These are phyloP conservation scores for Phragmatobia fuliginosa DNA, from an alignment of 2,888 invertebrate genomes.

Conservation along the genomic window DNA sequence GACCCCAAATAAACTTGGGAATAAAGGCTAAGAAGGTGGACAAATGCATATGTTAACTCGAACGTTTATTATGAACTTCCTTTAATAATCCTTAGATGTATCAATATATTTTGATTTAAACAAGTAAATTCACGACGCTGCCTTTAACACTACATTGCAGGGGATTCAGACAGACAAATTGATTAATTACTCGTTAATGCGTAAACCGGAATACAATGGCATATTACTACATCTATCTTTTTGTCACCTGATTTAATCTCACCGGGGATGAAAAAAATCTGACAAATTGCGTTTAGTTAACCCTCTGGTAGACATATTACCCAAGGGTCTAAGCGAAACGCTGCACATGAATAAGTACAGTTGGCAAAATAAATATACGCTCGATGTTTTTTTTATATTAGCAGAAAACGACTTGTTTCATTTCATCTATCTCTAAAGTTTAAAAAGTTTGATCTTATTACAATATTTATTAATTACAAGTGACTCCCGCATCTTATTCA, in stretches of 20 bases:
- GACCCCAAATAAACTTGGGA: no score
- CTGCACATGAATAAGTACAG: neutral
- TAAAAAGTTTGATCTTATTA: no score
- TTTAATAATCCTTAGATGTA: neutral
- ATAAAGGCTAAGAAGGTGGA: no score
- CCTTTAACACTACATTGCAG: neutral
- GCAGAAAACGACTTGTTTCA: neutral
- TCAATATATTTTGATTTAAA: neutral
- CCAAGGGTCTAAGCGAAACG: neutral
- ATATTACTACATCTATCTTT: neutral
- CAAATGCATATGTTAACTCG: no score
- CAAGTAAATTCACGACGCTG: neutral
- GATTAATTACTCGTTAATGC: neutral
- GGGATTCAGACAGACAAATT: neutral
- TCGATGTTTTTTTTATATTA: neutral
- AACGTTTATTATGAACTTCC: no score
- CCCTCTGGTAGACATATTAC: neutral
- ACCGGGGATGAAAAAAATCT: neutral
- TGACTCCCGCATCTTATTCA: no score
- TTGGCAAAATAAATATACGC: neutral
- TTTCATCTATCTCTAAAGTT: no score
- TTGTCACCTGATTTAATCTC: neutral
- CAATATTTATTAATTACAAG: no score
- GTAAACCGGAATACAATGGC: neutral
- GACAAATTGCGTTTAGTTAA: constrained; percentile 4